These are phyloP conservation scores for Tapera naevia DNA, from an alignment of 2,797 vertebrate genomes.

Conservation along the genomic window DNA sequence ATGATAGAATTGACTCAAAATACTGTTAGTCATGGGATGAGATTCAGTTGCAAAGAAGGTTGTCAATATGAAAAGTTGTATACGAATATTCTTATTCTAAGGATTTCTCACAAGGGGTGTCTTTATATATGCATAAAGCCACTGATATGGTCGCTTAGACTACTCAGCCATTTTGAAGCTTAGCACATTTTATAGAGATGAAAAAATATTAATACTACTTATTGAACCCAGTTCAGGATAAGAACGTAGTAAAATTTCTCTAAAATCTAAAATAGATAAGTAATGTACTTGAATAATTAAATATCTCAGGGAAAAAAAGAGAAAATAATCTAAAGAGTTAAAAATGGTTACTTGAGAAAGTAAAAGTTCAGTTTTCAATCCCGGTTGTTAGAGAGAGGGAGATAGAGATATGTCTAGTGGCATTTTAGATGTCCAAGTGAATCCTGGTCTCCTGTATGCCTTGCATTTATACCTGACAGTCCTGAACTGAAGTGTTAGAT, in stretches of 20 bases:
- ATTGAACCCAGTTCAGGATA: not conserved
- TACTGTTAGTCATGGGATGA: not conserved
- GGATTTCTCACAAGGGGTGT: not conserved
- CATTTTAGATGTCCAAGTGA: not conserved
- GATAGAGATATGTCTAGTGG: not conserved
- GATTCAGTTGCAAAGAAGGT: not conserved
- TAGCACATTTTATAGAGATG: not conserved
- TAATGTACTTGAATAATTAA: not conserved
- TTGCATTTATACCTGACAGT: not conserved
- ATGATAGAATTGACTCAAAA: constrained; percentile 6
- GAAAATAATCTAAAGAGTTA: not conserved
- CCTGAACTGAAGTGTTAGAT: not conserved
- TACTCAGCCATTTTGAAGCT: not conserved
- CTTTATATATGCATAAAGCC: not conserved
- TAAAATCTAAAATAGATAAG: not conserved
- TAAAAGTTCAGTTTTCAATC: not conserved
- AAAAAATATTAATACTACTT: not conserved
- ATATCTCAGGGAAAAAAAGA: not conserved
- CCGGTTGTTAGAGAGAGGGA: not conserved
- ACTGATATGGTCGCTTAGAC: not conserved
- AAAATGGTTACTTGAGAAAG: not conserved
- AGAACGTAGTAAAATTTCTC: not conserved
- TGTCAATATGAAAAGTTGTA: not conserved
- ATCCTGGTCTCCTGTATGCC: not conserved
- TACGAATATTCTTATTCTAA: not conserved